Evolutionary conservation across 2,888 invertebrate species (phyloP).

Genomic region (Tanaodytes sp.): DNA sequence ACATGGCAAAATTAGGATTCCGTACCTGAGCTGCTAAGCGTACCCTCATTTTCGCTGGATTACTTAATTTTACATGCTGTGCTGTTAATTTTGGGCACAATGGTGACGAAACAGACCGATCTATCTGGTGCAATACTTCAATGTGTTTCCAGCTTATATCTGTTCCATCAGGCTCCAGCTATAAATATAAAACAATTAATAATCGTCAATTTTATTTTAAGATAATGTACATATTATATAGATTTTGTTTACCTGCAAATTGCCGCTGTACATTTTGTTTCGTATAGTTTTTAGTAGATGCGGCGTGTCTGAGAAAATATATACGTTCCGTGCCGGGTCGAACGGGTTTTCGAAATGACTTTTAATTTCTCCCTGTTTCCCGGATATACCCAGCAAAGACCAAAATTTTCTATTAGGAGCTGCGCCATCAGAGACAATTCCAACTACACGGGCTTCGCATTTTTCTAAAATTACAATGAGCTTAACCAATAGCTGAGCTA

Average conservation of each 20-base stretch:
- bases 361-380: slow-evolving; percentile 30
- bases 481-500: slow-evolving; percentile 23
- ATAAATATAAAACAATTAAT: background rate
- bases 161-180: slow-evolving; percentile 2
- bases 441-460: slow-evolving; percentile 51
- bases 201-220: background rate
- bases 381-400: slow-evolving; percentile 38
- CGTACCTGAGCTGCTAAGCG: slow-evolving; percentile 18
- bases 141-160: slow-evolving; percentile 3
- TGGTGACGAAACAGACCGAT: background rate
- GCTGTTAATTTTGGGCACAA: slow-evolving; percentile 7
- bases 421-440: slow-evolving; percentile 51
- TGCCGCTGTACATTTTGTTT: background rate
- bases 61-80: slow-evolving; percentile 2
- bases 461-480: slow-evolving; percentile 41
- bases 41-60: slow-evolving; percentile 8
- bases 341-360: slow-evolving; percentile 46
- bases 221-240: background rate
- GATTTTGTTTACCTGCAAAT: slow-evolving; percentile 14
- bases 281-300: slow-evolving; percentile 30
- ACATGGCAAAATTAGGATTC: too few species aligned
- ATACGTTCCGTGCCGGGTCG: slow-evolving; percentile 42
- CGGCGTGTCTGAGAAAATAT: too few species aligned
- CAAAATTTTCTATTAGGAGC: slow-evolving; percentile 33
- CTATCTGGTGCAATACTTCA: background rate